Evolutionary conservation across 1,140 invertebrate genomes (phyloP).

Genomic region (Philopotamus ludificatus): DNA sequence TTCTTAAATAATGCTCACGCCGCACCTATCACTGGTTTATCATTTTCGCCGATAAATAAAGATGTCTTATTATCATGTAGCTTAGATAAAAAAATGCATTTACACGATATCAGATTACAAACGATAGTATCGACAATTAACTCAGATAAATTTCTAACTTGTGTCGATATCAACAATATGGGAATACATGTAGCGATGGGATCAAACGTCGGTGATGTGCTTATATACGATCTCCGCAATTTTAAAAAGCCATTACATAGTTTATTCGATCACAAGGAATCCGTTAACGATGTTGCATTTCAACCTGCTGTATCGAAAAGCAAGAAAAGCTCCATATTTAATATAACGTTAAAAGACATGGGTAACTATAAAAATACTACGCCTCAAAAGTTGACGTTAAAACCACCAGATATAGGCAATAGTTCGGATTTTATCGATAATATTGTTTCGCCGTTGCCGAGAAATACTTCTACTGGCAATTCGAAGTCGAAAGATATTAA

Average conservation of each 20-base stretch:
- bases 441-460: conserved; percentile 18
- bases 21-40: conserved; percentile 52
- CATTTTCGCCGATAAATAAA: conserved; percentile 52
- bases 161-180: conserved; percentile 49
- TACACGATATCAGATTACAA: conserved; percentile 52
- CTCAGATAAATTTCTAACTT: conserved; percentile 49
- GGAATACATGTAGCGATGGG: conserved; percentile 50
- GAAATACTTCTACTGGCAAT: conserved; percentile 3
- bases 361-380: conserved; percentile 8
- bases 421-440: conserved; percentile 32
- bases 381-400: conserved; percentile 1
- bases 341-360: conserved; percentile 50
- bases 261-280: conserved; percentile 49
- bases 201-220: conserved; percentile 48
- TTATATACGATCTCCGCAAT: conserved; percentile 53
- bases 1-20: conserved; percentile 53
- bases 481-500: conserved; percentile 15
- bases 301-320: conserved; percentile 44
- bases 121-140: conserved; percentile 50
- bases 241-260: conserved; percentile 47
- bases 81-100: conserved; percentile 52
- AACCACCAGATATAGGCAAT: conserved; percentile 20
- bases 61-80: conserved; percentile 53
- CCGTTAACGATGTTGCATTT: conserved; percentile 49
- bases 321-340: conserved; percentile 46